Conservation (phyloP, 2,888 invertebrate species). For the Phengaris arion region DNA sequence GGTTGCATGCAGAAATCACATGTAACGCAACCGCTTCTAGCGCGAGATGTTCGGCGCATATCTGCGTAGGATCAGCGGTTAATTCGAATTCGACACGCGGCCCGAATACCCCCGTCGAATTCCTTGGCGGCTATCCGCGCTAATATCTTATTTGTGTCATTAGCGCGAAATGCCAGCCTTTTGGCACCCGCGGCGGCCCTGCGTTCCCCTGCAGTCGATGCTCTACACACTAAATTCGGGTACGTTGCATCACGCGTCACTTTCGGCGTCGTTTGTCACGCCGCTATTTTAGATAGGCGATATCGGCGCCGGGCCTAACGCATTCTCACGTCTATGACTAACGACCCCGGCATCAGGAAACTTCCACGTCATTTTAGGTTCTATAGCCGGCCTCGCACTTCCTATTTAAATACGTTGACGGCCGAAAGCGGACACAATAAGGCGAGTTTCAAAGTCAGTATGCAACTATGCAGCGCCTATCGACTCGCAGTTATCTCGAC, state of each 20-base stretch:
- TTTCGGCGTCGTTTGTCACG: slow-evolving; percentile 78
- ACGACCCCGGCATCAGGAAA: slow-evolving; percentile 53
- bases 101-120: slow-evolving; percentile 60
- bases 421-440: slow-evolving; percentile 63
- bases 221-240: slow-evolving; percentile 74
- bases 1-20: slow-evolving; percentile 1
- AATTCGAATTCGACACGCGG: slow-evolving; percentile 61
- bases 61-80: slow-evolving; percentile 46
- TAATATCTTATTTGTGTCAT: slow-evolving; percentile 79
- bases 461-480: slow-evolving; percentile 58
- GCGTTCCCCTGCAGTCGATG: slow-evolving; percentile 68
- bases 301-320: slow-evolving; percentile 73
- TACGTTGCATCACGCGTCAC: slow-evolving; percentile 76
- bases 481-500: slow-evolving; percentile 66
- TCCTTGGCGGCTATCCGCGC: slow-evolving; percentile 65
- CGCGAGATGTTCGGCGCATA: slow-evolving; percentile 27
- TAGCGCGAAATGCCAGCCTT: slow-evolving; percentile 77
- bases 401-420: slow-evolving; percentile 61
- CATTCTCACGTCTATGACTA: slow-evolving; percentile 59
- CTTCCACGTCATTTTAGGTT: slow-evolving; percentile 53
- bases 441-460: slow-evolving; percentile 62
- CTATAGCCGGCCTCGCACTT: slow-evolving; percentile 61
- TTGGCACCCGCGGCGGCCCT: slow-evolving; percentile 64
- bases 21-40: slow-evolving; percentile 1
- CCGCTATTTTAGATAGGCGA: slow-evolving; percentile 76